phyloP scores from a whole-genome alignment of 2,113 vertebrate species.

The Proteles cristata region DNA sequence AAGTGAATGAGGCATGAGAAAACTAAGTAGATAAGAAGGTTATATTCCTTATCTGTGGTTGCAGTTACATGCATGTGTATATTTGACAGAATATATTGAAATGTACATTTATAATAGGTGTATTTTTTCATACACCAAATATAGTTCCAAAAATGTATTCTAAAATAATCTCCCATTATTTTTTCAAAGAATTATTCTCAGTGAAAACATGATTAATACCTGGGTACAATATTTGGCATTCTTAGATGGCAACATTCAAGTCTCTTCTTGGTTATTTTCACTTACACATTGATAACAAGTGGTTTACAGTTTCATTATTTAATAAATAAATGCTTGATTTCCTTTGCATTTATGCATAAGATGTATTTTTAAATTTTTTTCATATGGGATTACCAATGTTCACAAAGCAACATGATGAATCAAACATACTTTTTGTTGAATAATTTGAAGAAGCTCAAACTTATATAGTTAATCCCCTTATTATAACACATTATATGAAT shows the following conservation, averaged over 20 bases:
- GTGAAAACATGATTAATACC: neutral
- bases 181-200: neutral
- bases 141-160: neutral
- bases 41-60: neutral
- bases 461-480: neutral
- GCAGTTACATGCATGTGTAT: neutral
- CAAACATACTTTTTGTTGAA: neutral
- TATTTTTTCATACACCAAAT: neutral
- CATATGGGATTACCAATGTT: neutral
- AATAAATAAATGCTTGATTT: neutral
- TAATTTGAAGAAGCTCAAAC: neutral
- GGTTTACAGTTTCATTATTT: neutral
- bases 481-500: too few species aligned
- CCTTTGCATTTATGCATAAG: neutral
- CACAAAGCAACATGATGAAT: neutral
- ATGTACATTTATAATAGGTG: neutral
- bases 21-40: neutral
- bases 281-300: neutral
- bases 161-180: neutral
- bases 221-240: neutral
- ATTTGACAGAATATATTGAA: neutral
- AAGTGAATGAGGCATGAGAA: neutral
- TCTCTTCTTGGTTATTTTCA: neutral
- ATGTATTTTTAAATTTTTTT: neutral
- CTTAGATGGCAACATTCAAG: neutral